Evolutionary conservation across 2,888 invertebrate genomes (phyloP).

Genomic region (Peribatodes rhomboidaria): DNA sequence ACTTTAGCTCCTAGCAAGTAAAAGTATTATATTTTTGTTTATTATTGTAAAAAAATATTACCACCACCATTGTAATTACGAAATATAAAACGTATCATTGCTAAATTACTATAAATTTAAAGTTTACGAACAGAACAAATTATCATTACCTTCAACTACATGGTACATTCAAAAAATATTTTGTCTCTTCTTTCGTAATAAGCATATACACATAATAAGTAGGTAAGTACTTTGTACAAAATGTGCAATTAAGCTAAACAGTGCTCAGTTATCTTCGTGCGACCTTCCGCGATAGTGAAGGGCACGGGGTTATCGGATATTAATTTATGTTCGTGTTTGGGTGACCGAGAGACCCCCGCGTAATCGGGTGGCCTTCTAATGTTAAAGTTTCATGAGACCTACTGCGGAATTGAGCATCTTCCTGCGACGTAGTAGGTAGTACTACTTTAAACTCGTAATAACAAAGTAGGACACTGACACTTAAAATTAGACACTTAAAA

Average conservation of each 20-base stretch:
- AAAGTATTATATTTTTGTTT: too few species aligned
- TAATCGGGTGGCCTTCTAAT: slow-evolving; percentile 12
- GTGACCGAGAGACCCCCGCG: slow-evolving; percentile 25
- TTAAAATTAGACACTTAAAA: too few species aligned
- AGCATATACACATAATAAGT: not conserved
- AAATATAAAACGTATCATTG: too few species aligned
- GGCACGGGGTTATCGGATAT: slow-evolving; percentile 37
- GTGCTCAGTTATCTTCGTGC: slow-evolving; percentile 6
- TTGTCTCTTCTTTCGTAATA: not conserved
- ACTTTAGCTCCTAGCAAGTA: too few species aligned
- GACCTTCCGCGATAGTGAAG: slow-evolving; percentile 27
- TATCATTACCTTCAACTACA: too few species aligned
- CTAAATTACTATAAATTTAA: too few species aligned
- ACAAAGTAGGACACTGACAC: not conserved
- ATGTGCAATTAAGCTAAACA: not conserved
- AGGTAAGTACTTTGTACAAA: not conserved
- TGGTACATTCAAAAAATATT: not conserved
- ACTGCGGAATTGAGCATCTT: slow-evolving; percentile 3
- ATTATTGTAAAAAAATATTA: too few species aligned
- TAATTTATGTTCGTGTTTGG: slow-evolving; percentile 30
- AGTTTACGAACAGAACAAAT: too few species aligned
- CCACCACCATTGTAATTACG: too few species aligned
- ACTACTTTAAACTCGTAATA: too few species aligned
- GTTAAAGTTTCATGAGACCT: slow-evolving; percentile 7
- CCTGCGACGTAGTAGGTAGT: not conserved